Evolutionary conservation across 1,140 invertebrate genomes (phyloP), one percentile per base, ranked within the genome.

Genomic region (Cyclina sinensis): DNA sequence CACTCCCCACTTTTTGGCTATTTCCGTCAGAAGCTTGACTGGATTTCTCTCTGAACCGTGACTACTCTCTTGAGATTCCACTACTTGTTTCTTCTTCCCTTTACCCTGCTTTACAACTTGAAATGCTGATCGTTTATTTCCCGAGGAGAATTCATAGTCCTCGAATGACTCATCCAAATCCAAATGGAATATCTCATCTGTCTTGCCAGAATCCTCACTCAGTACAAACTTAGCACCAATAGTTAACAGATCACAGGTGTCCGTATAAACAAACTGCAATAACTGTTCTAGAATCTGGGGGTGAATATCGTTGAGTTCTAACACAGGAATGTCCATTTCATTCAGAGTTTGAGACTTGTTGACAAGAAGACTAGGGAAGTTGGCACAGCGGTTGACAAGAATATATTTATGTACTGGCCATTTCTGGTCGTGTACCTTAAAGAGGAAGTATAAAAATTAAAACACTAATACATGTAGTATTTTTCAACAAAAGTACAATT

Each of bases 231-330:
- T 92, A 43, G 96, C 94, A 9, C 97, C 97, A 68, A 95, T 74
- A 51, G 95, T 95, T 0, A 96, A 93, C 9, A 97, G 95, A 91
- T 97, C 96, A 94, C 97, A 97, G 0, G 94, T 95, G 39, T 97
- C 97, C 14, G 97, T 97, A 91, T 98, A 98, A 74, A 97, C 96
- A 93, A 95, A 98, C 35, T 95, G 91, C 11, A 98, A 91, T 12
- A 97, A 93, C 90, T 97, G 96, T 65, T 97, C 95, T 93, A 98
- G 97, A 27, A 97, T 96, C 18, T 96, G 96, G 1, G 96, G 96
- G 70, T 96, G 95, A 0, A 97, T 93, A 92, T 93, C 76, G 16
- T 84, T 62, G 43, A 93, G 57, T n/a, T 89, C 81, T 0, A 94
- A 70, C 18, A 92, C 57, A 21, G 87, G 83, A 14, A 48, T 76